phyloP scores from a whole-genome alignment of 2,797 vertebrate genomes.

The Xiphophorus birchmanni region DNA sequence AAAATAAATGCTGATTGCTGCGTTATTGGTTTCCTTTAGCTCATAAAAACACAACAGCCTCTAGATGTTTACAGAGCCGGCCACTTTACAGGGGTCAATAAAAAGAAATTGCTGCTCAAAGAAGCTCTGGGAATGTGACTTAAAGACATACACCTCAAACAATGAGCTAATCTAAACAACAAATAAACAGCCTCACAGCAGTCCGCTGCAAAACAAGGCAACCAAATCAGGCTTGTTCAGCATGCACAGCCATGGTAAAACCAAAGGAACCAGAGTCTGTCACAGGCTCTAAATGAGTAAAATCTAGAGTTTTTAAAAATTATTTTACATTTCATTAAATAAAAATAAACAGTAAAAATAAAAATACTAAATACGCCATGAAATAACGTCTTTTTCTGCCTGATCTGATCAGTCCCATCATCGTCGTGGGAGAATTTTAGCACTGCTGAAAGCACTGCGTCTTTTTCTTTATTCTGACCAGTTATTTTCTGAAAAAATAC shows the following conservation, averaged over 20 bases:
- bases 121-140: constrained; percentile 43
- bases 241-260: background rate
- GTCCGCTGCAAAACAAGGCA: constrained; percentile 9
- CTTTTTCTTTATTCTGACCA: too few species aligned
- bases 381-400: background rate
- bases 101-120: constrained; percentile 68
- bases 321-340: background rate
- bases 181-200: constrained; percentile 22
- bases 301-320: background rate
- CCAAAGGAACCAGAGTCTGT: background rate
- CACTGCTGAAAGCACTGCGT: too few species aligned
- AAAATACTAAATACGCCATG: too few species aligned
- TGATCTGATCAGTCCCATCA: background rate
- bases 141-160: constrained; percentile 44
- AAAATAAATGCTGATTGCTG: constrained; percentile 69
- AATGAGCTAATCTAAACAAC: constrained; percentile 23
- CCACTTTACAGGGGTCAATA: constrained; percentile 69
- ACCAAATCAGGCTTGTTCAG: constrained; percentile 6
- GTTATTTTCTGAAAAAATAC: too few species aligned
- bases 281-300: background rate
- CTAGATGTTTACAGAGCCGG: constrained; percentile 62
- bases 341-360: background rate
- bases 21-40: constrained; percentile 70
- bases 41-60: constrained; percentile 68
- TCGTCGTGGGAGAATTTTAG: background rate